Percentiles rank a stretch among this genome's conserved stretches.
These are phyloP conservation scores for Euplexia lucipara DNA, from an alignment of 2,888 invertebrate genomes.

Conservation along the genomic window DNA sequence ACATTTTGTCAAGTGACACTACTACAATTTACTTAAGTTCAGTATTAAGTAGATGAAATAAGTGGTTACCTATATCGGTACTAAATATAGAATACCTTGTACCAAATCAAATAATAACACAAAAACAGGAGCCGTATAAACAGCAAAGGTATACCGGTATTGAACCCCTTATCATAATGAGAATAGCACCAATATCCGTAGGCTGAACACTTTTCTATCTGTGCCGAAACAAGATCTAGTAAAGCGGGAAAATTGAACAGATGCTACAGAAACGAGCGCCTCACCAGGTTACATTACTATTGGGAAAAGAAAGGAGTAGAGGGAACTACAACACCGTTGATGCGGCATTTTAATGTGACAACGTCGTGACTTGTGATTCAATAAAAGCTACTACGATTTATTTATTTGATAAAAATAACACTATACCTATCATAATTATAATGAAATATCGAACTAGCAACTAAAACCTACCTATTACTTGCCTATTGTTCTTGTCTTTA, in stretches of 20 bases:
- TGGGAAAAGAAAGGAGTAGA: constrained; percentile 65
- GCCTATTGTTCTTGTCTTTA: no score
- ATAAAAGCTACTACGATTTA: no score
- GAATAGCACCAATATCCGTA: constrained; percentile 64
- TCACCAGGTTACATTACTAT: constrained; percentile 78
- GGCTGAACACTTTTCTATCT: constrained; percentile 63
- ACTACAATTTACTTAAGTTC: no score
- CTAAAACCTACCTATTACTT: no score
- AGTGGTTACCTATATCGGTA: not conserved
- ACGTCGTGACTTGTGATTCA: no score
- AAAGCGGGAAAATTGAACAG: constrained; percentile 79
- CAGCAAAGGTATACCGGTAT: constrained; percentile 50
- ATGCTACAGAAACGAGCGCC: constrained; percentile 78
- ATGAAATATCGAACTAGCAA: no score
- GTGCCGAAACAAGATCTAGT: constrained; percentile 70
- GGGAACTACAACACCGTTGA: constrained; percentile 31
- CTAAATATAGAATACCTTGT: not conserved
- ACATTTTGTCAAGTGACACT: no score
- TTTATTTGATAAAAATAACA: no score
- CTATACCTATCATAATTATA: no score
- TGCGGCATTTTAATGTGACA: constrained; percentile 26
- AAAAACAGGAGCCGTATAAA: constrained; percentile 35
- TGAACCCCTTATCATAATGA: constrained; percentile 70
- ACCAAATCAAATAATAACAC: constrained; percentile 31
- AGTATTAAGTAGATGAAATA: no score